phyloP scores from a whole-genome alignment of 1,140 invertebrate genomes.

The Lerema accius region DNA sequence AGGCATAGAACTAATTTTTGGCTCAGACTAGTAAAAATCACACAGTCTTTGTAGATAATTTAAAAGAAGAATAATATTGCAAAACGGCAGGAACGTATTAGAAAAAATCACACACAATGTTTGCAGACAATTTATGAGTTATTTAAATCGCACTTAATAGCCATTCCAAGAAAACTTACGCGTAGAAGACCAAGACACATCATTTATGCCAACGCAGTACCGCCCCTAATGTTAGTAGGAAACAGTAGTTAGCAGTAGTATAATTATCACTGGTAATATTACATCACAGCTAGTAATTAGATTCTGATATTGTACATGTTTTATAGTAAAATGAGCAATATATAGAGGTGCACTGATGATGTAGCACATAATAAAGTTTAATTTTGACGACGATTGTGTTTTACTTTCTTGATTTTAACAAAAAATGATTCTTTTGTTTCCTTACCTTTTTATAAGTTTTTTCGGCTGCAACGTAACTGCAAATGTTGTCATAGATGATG shows the following conservation, averaged over 20 bases:
- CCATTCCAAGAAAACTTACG: neutral
- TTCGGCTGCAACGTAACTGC: neutral
- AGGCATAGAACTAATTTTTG: no score
- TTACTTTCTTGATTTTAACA: neutral
- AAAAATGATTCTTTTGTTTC: slow-evolving; percentile 9
- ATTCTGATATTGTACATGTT: slow-evolving; percentile 4
- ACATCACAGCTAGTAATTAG: slow-evolving; percentile 19
- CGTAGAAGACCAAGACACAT: neutral
- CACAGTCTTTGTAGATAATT: no score
- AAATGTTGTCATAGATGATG: slow-evolving; percentile 27
- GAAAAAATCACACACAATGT: no score
- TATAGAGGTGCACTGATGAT: neutral
- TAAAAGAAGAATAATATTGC: no score
- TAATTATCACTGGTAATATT: slow-evolving; percentile 24
- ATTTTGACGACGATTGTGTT: neutral
- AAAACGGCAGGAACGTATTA: no score
- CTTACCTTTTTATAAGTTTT: slow-evolving; percentile 8
- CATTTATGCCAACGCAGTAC: slow-evolving; percentile 18
- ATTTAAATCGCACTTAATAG: neutral
- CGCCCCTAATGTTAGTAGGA: slow-evolving; percentile 12
- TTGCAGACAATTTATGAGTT: no score
- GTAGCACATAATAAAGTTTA: neutral
- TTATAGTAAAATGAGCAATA: slow-evolving; percentile 11
- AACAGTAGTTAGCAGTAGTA: slow-evolving; percentile 2
- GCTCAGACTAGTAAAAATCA: no score